Evolutionary conservation across 2,888 invertebrate genomes (phyloP).

Genomic region (Xanthia icteritia): DNA sequence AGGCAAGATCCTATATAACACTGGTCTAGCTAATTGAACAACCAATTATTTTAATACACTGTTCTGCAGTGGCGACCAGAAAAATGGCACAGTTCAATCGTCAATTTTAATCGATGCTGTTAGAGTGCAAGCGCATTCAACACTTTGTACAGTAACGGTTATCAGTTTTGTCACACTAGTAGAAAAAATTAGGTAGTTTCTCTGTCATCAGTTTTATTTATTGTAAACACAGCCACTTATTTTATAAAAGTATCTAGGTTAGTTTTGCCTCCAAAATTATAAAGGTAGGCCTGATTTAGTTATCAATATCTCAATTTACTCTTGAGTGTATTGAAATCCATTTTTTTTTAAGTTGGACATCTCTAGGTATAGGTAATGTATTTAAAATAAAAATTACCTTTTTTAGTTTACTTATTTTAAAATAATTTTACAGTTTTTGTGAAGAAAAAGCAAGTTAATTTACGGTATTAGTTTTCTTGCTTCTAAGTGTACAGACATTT

Average conservation of each 20-base stretch:
- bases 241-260: neutral
- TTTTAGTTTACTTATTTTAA: neutral
- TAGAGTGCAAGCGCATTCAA: neutral
- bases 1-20: constrained; percentile 11
- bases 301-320: no score
- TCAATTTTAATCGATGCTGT: neutral
- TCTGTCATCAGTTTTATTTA: neutral
- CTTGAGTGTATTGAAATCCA: neutral
- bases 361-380: neutral
- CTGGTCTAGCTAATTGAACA: constrained; percentile 2
- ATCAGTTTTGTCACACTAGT: neutral
- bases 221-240: neutral
- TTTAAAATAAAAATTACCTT: neutral
- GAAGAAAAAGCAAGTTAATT: neutral
- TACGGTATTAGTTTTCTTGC: constrained; percentile 2
- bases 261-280: neutral
- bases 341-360: no score
- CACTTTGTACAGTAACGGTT: neutral
- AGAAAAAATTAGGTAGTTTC: neutral
- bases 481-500: neutral
- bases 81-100: neutral
- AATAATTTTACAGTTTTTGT: no score
- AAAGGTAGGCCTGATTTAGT: no score
- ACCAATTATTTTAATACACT: neutral
- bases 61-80: constrained; percentile 12